A percentile compares a stretch with the other conserved stretches of the same genome.
These are phyloP conservation scores for Anagrus nilaparvatae DNA, from an alignment of 1,140 invertebrate genomes.

Conservation along the genomic window DNA sequence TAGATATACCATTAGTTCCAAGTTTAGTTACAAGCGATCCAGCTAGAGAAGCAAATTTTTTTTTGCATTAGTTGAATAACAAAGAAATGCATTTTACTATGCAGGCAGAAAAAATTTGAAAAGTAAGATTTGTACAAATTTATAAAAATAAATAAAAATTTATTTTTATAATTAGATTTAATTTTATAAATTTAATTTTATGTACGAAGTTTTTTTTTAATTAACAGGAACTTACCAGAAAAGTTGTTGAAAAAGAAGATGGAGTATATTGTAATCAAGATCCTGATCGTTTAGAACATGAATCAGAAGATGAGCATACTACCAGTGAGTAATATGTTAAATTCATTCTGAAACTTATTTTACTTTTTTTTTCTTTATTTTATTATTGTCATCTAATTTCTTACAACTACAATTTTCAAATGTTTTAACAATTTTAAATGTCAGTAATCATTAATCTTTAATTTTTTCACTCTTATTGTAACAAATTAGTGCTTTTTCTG, in stretches of 20 bases:
- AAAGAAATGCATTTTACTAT: conserved; percentile 99
- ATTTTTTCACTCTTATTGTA: conserved; percentile 1
- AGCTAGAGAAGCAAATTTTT: conserved; percentile 77
- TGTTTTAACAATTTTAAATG: too few relatives aligned
- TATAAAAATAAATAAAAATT: conserved; percentile 2
- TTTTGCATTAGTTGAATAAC: conserved; percentile 98
- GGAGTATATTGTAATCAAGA: conserved; percentile 41
- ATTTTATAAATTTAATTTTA: neutral
- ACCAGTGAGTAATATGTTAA: conserved; percentile 28
- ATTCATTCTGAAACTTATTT: too few relatives aligned
- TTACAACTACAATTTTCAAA: too few relatives aligned
- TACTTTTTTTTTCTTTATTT: neutral
- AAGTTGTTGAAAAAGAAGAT: conserved; percentile 53
- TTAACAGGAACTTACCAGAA: conserved; percentile 51
- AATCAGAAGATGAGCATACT: conserved; percentile 39
- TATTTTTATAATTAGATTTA: conserved; percentile 1
- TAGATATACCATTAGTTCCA: conserved; percentile 92
- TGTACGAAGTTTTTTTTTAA: conserved; percentile 31
- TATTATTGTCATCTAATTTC: too few relatives aligned
- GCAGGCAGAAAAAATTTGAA: conserved; percentile 90
- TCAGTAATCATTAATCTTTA: too few relatives aligned
- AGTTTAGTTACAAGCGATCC: conserved; percentile 58
- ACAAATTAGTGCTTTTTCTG: too few relatives aligned
- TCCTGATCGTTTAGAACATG: conserved; percentile 39
- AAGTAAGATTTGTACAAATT: conserved; percentile 40